Percentiles rank a stretch among this genome's conserved stretches.
Conservation (phyloP, 2,888 invertebrate genomes). For the Orgyia antiqua region DNA sequence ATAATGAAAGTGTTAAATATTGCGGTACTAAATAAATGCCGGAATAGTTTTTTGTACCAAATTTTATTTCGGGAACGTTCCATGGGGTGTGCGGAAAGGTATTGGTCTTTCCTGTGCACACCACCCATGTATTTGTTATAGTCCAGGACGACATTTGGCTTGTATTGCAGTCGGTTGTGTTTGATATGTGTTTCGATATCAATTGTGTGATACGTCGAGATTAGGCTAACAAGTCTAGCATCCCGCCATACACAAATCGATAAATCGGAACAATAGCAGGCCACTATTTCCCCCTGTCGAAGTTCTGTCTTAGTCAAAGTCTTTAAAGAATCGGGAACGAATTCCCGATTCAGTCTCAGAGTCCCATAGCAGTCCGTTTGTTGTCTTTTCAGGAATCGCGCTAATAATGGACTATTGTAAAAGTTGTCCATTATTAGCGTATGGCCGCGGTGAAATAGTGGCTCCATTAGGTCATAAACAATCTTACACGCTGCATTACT, state of each 20-base stretch:
- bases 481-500: background rate
- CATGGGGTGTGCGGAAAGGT: slow-evolving; percentile 20
- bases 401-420: no score
- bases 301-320: background rate
- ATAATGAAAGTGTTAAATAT: slow-evolving; percentile 16
- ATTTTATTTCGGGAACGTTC: slow-evolving; percentile 13
- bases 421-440: slow-evolving; percentile 25
- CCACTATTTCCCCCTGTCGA: background rate
- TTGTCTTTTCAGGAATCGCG: slow-evolving; percentile 14
- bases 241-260: background rate
- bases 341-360: slow-evolving; percentile 15
- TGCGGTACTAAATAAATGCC: slow-evolving; percentile 9
- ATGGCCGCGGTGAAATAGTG: slow-evolving; percentile 4
- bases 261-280: no score
- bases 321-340: slow-evolving; percentile 10
- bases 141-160: slow-evolving; percentile 12
- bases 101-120: slow-evolving; percentile 29
- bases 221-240: slow-evolving; percentile 1
- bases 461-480: background rate
- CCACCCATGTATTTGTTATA: slow-evolving; percentile 28
- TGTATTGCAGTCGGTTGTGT: slow-evolving; percentile 8
- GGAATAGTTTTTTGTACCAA: slow-evolving; percentile 19
- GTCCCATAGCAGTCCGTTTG: slow-evolving; percentile 16
- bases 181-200: slow-evolving; percentile 6
- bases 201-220: slow-evolving; percentile 12